Base-by-base conservation (phyloP, 2,888 invertebrate species). In the Amphipoea oculea region DNA sequence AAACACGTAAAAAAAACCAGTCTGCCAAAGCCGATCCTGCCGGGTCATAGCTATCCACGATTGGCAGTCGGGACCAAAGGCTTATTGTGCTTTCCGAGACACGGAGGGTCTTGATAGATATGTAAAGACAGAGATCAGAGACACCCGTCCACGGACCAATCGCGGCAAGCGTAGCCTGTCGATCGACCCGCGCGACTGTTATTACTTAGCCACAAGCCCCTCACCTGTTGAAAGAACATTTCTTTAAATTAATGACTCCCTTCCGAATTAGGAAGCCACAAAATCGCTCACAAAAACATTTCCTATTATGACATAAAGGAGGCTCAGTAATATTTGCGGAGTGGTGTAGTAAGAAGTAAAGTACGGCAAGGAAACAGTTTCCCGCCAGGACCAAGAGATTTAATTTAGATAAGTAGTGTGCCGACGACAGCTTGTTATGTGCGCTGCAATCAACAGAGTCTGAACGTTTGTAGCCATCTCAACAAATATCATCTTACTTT, bases 381-480 rank as follows among this genome's bases (percentile, higher is more conserved):
- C 80, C 89, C 89, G 84, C 80, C 89, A 90, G 88, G 90, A 92
- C 88, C 89, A 90, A 90, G 85, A 92, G 93, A 94, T 94, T 94
- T 93, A 93, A 94, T 94, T 94, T 92, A 94, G 94, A 94, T 94
- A 94, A 93, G 93, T 92, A 91, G 91, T 92, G 90, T 93, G 93
- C 88, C 84, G 92, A 89, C 91, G 93, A 92, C 93, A 92, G 92
- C 91, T 88, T 87, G 91, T 91, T 92, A 89, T 85, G 87, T 87
- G 84, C 84, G 82, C 87, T 85, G 89, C 89, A 90, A 90, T 91
- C 90, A 91, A 89, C 88, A 68, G 71, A 71, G 73, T 73, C 57
- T 82, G 86, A 88, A 86, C 84, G 83, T 86, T 73, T 82, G 69
- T 77, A 67, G 82, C 68, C 66, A 73, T 84, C 74, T 68, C 62